Conservation (phyloP, 1,140 invertebrate genomes). For the Trissolcus basalis region DNA sequence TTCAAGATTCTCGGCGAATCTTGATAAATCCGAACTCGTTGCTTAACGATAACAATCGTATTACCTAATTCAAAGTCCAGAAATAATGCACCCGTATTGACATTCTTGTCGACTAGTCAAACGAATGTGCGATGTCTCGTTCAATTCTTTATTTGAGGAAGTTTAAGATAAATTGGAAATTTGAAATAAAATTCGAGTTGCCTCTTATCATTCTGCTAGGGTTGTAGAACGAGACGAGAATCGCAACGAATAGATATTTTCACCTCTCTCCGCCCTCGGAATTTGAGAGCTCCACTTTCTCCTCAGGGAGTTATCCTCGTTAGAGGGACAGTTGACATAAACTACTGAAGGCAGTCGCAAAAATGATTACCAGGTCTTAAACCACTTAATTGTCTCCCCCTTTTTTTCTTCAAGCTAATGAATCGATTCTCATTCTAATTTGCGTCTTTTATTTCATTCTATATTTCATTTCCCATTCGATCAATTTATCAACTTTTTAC, state of each 20-base stretch:
- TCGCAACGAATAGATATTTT: slow-evolving; percentile 56
- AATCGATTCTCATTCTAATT: slow-evolving; percentile 2
- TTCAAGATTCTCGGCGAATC: no score
- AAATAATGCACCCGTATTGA: slow-evolving; percentile 12
- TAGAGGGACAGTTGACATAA: slow-evolving; percentile 59
- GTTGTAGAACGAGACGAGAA: slow-evolving; percentile 56
- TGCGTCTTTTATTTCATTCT: no score
- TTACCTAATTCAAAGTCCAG: slow-evolving; percentile 21
- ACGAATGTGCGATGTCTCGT: slow-evolving; percentile 37
- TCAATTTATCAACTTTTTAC: not conserved
- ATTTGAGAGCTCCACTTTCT: slow-evolving; percentile 52
- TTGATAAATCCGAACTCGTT: no score
- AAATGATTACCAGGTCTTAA: slow-evolving; percentile 41
- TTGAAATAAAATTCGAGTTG: slow-evolving; percentile 53
- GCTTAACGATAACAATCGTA: no score
- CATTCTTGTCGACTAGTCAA: slow-evolving; percentile 20
- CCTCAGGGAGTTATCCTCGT: slow-evolving; percentile 57
- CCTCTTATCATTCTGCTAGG: slow-evolving; percentile 52
- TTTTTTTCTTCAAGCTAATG: slow-evolving; percentile 1
- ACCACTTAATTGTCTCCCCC: slow-evolving; percentile 29
- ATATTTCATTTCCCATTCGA: no score
- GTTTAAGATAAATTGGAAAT: slow-evolving; percentile 53
- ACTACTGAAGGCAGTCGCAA: slow-evolving; percentile 38
- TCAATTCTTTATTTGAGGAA: slow-evolving; percentile 50
- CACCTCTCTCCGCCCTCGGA: slow-evolving; percentile 50